Base-by-base conservation (phyloP, 2,113 vertebrate species). In the Dascyllus trimaculatus region DNA sequence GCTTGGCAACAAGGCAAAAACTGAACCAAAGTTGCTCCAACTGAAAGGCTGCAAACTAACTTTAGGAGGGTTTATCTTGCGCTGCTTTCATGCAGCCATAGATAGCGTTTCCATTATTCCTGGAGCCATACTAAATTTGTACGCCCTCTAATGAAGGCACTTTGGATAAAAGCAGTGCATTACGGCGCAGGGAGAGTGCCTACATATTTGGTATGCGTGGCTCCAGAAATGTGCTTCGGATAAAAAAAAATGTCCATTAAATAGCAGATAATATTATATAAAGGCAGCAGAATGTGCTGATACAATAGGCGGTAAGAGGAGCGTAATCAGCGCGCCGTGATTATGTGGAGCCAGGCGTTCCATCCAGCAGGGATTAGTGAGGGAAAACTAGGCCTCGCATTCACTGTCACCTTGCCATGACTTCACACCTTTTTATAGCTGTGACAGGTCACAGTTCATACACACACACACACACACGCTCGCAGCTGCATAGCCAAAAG, bases 371-470 rank as follows among this genome's bases (percentile, higher is more conserved):
- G 62, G 78, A 82, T 82, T 68, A 78, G 73, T 61, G 56, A 69
- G 80, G 45, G 52, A 54, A 78, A 85, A 82, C 38, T 58, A 61
- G 74, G 64, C 56, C 57, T 29, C 56, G 52, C 40, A 18, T 80
- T 73, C 35, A n/a, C 72, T 32, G 46, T 76, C 76, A 78, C 71
- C 58, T 78, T 82, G 45, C 66, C 48, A 71, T 62, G 74, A 85
- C 77, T 73, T 89, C 79, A 62, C 81, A 85, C 85, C 78, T 81
- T 86, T 82, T 80, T 64, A 81, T 35, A 88, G 61, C 57, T 46
- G 64, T 64, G 70, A 78, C 45, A 68, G 73, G 78, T 79, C 73
- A 85, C 73, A 73, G 73, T 56, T 69, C 70, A 73, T 19, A 46
- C 54, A 59, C 51, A 52, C 53, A 61, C 62, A 71, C 49, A 45